Conservation (phyloP, 2,797 vertebrate species). For the Spheniscus humboldti region DNA sequence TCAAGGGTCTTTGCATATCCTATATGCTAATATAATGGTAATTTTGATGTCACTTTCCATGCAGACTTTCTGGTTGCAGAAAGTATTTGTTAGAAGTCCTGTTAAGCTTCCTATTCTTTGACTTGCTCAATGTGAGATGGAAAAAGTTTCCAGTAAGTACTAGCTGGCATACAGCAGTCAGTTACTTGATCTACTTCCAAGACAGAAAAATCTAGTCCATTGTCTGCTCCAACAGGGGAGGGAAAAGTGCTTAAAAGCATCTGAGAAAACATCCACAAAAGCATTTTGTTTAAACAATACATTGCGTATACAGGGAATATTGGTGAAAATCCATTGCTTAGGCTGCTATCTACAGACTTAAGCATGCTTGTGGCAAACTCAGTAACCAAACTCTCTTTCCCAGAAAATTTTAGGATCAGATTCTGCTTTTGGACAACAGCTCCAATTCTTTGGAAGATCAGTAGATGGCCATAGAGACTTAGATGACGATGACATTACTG, state of each 20-base stretch:
- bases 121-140: neutral
- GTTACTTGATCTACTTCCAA: neutral
- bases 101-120: neutral
- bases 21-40: neutral
- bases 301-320: neutral
- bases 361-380: neutral
- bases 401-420: constrained; percentile 86
- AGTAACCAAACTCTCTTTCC: constrained; percentile 41
- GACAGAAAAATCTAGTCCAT: neutral
- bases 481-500: constrained; percentile 83
- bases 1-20: neutral
- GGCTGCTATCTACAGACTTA: neutral
- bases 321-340: neutral
- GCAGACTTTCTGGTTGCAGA: neutral
- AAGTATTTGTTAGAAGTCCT: neutral
- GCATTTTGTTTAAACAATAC: neutral
- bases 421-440: constrained; percentile 73
- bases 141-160: neutral
- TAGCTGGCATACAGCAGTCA: neutral
- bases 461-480: constrained; percentile 84
- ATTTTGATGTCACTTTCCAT: neutral
- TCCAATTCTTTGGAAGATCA: constrained; percentile 89
- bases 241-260: neutral
- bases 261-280: neutral
- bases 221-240: neutral